Evolutionary conservation across 2,888 invertebrate species (phyloP).

Genomic region (Acrobeloides nanus): DNA sequence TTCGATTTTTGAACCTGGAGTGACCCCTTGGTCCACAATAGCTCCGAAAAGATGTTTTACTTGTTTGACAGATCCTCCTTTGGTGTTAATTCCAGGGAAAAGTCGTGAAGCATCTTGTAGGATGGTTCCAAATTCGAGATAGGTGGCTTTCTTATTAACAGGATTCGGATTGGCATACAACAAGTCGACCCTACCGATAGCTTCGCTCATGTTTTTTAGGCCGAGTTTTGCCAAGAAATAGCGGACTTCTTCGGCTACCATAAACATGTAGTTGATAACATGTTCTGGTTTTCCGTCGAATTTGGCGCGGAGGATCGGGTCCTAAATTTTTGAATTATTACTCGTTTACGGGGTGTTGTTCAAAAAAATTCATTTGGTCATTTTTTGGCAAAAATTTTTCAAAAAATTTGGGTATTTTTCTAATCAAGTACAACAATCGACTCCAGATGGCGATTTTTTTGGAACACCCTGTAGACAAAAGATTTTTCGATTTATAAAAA

Average conservation of each 20-base stretch:
- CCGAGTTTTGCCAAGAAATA: slow-evolving; percentile 83
- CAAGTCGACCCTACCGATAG: slow-evolving; percentile 79
- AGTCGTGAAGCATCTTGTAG: slow-evolving; percentile 80
- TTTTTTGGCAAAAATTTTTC: slow-evolving; percentile 1
- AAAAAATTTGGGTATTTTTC: no score
- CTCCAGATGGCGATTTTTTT: no score
- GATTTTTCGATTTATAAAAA: no score
- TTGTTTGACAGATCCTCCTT: slow-evolving; percentile 75
- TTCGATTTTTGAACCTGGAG: no score
- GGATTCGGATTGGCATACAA: slow-evolving; percentile 69
- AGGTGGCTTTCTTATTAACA: slow-evolving; percentile 71
- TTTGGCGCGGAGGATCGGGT: slow-evolving; percentile 85
- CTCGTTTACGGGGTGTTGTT: no score
- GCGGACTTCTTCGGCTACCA: slow-evolving; percentile 88
- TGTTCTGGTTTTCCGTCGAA: slow-evolving; percentile 96
- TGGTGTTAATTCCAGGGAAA: slow-evolving; percentile 79
- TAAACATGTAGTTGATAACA: slow-evolving; percentile 91
- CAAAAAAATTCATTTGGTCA: not conserved
- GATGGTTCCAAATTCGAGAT: slow-evolving; percentile 75
- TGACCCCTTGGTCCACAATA: no score
- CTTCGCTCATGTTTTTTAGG: slow-evolving; percentile 61
- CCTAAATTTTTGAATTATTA: slow-evolving; percentile 56
- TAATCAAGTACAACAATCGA: no score
- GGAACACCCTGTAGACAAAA: no score
- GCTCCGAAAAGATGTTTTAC: slow-evolving; percentile 55